phyloP scores from a whole-genome alignment of 2,797 vertebrate species.

The Tapera naevia region DNA sequence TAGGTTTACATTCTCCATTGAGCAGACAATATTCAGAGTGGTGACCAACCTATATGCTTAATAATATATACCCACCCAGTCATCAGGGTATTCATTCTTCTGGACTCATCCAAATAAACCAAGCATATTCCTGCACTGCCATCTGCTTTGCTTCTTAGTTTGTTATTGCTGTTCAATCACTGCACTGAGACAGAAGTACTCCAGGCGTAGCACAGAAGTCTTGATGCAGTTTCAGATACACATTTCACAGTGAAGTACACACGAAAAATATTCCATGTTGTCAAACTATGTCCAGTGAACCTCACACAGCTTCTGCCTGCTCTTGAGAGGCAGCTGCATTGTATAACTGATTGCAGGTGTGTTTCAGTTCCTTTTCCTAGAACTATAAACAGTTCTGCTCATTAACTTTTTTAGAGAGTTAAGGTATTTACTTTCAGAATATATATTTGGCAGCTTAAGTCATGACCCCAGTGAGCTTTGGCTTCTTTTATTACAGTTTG shows the following conservation, averaged over 20 bases:
- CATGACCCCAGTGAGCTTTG: background rate
- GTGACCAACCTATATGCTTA: conserved; percentile 38
- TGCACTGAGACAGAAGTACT: background rate
- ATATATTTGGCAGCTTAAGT: background rate
- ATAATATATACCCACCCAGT: conserved; percentile 2
- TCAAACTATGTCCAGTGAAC: background rate
- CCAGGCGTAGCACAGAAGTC: background rate
- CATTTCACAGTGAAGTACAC: background rate
- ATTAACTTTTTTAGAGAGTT: background rate
- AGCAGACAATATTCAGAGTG: conserved; percentile 18
- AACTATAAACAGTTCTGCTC: background rate
- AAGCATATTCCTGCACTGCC: conserved; percentile 23
- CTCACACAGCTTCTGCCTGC: background rate
- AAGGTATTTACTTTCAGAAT: background rate
- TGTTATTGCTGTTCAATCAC: conserved; percentile 10
- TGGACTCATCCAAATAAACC: conserved; percentile 20
- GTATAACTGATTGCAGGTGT: background rate
- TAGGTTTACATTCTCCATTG: background rate
- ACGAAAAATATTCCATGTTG: background rate
- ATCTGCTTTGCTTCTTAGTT: conserved; percentile 43
- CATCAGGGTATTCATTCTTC: conserved; percentile 28
- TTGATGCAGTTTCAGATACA: background rate
- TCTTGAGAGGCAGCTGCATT: background rate
- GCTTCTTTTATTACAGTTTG: background rate
- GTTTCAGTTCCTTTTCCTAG: background rate